These are phyloP conservation scores for Mareca strepera DNA, from an alignment of 2,797 vertebrate species.

Conservation along the genomic window DNA sequence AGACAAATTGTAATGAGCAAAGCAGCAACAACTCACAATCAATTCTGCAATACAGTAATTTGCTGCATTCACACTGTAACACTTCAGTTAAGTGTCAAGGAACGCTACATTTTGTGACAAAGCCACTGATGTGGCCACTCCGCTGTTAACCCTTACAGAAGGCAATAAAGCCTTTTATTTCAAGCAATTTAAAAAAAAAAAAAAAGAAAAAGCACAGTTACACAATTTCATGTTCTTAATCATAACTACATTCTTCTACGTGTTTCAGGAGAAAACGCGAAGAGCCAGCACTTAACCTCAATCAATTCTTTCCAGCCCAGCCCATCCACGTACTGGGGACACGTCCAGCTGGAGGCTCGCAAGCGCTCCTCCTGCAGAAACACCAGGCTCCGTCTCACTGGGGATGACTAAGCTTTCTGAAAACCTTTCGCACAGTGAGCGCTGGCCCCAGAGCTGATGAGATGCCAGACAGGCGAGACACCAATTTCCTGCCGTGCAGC, in stretches of 20 bases:
- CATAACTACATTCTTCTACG: background rate
- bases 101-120: background rate
- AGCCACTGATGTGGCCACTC: background rate
- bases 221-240: background rate
- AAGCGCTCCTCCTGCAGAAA: background rate
- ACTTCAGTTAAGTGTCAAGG: background rate
- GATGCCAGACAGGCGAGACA: background rate
- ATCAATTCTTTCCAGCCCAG: background rate
- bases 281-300: conserved; percentile 16
- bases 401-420: background rate
- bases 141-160: background rate
- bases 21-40: conserved; percentile 25
- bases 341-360: background rate
- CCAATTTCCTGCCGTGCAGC: background rate
- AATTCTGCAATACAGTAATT: conserved; percentile 57
- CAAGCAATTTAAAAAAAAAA: background rate
- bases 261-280: background rate
- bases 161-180: background rate
- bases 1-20: background rate
- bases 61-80: conserved; percentile 29
- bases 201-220: background rate
- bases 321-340: background rate
- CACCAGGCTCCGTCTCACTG: background rate
- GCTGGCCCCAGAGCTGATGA: background rate
- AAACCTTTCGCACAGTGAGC: background rate